These are phyloP conservation scores for Hipparchia semele DNA, from an alignment of 2,888 invertebrate species.

Conservation along the genomic window DNA sequence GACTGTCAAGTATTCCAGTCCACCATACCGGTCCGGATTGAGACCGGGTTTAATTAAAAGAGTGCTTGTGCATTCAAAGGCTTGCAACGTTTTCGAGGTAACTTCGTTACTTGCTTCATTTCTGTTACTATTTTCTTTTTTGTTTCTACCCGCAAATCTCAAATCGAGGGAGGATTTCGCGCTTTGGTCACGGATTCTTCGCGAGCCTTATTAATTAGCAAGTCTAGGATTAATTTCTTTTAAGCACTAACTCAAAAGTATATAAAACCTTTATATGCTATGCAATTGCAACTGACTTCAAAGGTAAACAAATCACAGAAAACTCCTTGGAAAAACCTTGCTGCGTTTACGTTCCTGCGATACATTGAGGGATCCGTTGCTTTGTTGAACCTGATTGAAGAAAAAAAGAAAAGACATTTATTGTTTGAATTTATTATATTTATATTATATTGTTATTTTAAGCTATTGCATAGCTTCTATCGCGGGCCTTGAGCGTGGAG, in stretches of 20 bases:
- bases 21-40: constrained; percentile 19
- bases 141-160: constrained; percentile 3
- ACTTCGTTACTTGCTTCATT: constrained; percentile 30
- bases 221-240: not conserved
- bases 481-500: too few species aligned
- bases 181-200: not conserved
- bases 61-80: constrained; percentile 33
- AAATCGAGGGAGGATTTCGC: constrained; percentile 1
- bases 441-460: too few species aligned
- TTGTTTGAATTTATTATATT: too few species aligned
- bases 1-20: constrained; percentile 25
- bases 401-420: too few species aligned
- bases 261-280: not conserved
- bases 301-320: not conserved
- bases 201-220: not conserved
- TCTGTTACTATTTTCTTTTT: constrained; percentile 25
- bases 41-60: constrained; percentile 37
- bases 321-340: too few species aligned
- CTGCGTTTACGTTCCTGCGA: too few species aligned
- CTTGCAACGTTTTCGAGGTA: constrained; percentile 32
- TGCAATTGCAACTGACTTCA: too few species aligned
- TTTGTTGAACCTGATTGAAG: too few species aligned
- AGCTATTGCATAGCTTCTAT: too few species aligned
- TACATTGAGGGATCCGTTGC: too few species aligned
- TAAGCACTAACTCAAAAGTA: not conserved